Percentiles rank a stretch among this genome's conserved stretches.
Evolutionary conservation across 2,888 invertebrate genomes (phyloP).

Genomic region (Tryphoninae sp.): DNA sequence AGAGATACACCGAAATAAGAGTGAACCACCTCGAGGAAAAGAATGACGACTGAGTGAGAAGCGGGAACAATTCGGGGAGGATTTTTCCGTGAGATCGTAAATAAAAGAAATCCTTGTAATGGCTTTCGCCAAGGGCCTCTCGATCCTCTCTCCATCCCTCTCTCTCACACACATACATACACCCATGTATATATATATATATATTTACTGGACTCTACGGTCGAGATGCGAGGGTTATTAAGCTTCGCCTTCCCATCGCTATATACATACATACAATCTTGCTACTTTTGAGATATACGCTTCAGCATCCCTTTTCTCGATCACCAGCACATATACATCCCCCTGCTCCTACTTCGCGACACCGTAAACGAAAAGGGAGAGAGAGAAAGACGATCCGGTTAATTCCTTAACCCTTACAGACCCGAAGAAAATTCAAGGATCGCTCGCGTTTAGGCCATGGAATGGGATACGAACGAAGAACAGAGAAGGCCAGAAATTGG

Average conservation of each 20-base stretch:
- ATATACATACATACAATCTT: neutral
- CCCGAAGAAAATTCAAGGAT: conserved; percentile 78
- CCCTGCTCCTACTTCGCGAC: neutral
- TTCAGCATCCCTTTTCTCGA: conserved; percentile 62
- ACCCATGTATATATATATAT: neutral
- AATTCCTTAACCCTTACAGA: conserved; percentile 81
- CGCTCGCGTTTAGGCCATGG: conserved; percentile 59
- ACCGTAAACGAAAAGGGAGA: conserved; percentile 58
- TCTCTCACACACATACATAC: conserved; percentile 27
- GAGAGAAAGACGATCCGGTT: conserved; percentile 67
- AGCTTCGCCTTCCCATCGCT: conserved; percentile 31
- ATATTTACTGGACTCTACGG: conserved; percentile 23
- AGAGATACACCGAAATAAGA: conserved; percentile 28
- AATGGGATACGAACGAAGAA: conserved; percentile 38
- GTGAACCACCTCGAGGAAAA: conserved; percentile 28
- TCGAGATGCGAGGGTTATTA: conserved; percentile 45
- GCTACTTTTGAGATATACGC: conserved; percentile 8
- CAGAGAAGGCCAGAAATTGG: conserved; percentile 35
- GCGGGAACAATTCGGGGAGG: conserved; percentile 45
- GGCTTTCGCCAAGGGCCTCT: conserved; percentile 76
- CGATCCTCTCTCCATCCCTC: conserved; percentile 40
- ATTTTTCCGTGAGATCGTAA: conserved; percentile 77
- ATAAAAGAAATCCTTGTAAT: conserved; percentile 81
- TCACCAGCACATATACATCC: conserved; percentile 41
- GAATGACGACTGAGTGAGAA: conserved; percentile 29